phyloP scores from a whole-genome alignment of 1,140 invertebrate genomes.

The Prorops nasuta region DNA sequence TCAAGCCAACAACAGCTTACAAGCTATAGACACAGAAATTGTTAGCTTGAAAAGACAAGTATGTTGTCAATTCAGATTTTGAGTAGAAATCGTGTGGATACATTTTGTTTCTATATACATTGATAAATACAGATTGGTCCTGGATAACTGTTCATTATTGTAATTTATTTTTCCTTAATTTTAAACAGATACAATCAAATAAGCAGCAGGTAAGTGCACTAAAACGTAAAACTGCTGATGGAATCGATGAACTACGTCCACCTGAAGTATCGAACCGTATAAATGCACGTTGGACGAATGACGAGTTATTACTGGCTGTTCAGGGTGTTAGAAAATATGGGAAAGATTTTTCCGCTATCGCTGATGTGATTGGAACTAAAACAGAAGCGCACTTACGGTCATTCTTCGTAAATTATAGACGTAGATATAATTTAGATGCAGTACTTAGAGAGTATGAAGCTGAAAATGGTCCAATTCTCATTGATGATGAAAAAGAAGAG shows the following conservation, averaged over 20 bases:
- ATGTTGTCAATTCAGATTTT: slow-evolving; percentile 51
- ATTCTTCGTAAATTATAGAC: slow-evolving; percentile 88
- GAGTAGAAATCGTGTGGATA: slow-evolving; percentile 50
- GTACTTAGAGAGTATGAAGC: slow-evolving; percentile 86
- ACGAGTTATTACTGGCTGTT: slow-evolving; percentile 87
- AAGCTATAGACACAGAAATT: slow-evolving; percentile 89
- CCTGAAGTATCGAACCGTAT: slow-evolving; percentile 70
- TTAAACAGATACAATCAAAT: slow-evolving; percentile 85
- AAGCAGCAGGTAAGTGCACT: slow-evolving; percentile 88
- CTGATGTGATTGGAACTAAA: slow-evolving; percentile 93
- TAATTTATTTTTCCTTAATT: slow-evolving; percentile 17
- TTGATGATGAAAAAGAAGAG: slow-evolving; percentile 60
- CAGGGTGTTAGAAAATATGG: slow-evolving; percentile 93
- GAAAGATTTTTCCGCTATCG: slow-evolving; percentile 93
- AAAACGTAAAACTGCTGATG: slow-evolving; percentile 72
- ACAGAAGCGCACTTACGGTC: slow-evolving; percentile 87
- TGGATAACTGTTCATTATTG: not conserved
- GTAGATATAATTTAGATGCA: slow-evolving; percentile 86
- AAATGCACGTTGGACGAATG: slow-evolving; percentile 88
- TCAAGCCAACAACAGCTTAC: slow-evolving; percentile 81
- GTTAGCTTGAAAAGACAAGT: slow-evolving; percentile 92
- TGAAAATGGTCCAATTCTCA: slow-evolving; percentile 65
- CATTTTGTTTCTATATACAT: slow-evolving; percentile 28
- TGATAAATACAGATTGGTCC: not conserved
- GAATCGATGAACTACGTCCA: slow-evolving; percentile 73